Conservation (phyloP, 92 coral and sea anemone genomes). For the Palythoa grandiflora region DNA sequence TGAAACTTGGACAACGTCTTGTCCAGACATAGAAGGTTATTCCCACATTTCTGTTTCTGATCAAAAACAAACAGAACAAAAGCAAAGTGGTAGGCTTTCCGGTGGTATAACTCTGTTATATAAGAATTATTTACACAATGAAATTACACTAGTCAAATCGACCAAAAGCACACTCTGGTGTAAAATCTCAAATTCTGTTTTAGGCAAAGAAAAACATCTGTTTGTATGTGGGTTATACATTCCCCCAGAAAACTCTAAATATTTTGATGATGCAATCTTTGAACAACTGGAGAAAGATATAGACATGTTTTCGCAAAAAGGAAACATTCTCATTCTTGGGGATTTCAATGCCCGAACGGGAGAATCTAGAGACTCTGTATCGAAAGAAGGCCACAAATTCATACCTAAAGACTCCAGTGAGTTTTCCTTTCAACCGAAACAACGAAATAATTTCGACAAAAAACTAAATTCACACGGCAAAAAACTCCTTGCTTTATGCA, state of each 20-base stretch:
- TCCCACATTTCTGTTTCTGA: background rate
- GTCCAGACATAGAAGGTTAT: background rate
- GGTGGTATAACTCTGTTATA: slow-evolving; percentile 7
- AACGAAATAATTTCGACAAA: background rate
- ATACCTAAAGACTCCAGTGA: background rate
- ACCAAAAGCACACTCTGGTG: slow-evolving; percentile 33
- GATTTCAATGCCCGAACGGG: slow-evolving; percentile 37
- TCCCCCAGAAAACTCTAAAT: slow-evolving; percentile 40
- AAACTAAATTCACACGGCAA: slow-evolving; percentile 27
- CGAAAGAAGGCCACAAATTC: background rate
- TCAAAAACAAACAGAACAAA: background rate
- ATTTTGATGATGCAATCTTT: slow-evolving; percentile 27
- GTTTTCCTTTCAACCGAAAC: slow-evolving; percentile 4
- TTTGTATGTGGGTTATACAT: slow-evolving; percentile 43
- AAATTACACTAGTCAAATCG: slow-evolving; percentile 19
- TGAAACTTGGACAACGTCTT: background rate
- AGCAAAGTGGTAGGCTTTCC: slow-evolving; percentile 7
- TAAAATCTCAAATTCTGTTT: slow-evolving; percentile 17
- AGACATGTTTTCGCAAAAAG: slow-evolving; percentile 15
- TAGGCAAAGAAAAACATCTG: slow-evolving; percentile 4
- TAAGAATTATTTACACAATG: background rate
- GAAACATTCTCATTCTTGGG: slow-evolving; percentile 20
- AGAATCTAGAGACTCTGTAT: background rate
- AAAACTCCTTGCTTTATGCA: slow-evolving; percentile 35
- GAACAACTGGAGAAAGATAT: slow-evolving; percentile 31